Conservation (phyloP, 2,888 invertebrate species). For the Polyommatus icarus region DNA sequence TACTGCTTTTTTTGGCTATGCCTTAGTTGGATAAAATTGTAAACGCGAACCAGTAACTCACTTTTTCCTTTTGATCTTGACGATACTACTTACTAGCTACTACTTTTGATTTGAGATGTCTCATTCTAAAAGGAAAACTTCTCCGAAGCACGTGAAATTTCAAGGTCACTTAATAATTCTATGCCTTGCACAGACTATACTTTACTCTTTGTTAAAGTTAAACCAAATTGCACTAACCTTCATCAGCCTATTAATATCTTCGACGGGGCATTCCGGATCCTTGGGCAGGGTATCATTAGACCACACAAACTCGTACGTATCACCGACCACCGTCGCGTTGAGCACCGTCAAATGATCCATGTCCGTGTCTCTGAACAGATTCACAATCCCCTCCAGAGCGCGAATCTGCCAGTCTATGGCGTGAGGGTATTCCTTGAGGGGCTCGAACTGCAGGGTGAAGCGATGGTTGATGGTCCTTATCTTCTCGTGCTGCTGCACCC, state of each 20-base stretch:
- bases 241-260: conserved; percentile 85
- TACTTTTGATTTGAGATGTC: too few relatives aligned
- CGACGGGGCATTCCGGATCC: conserved; percentile 86
- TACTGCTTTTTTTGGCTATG: too few relatives aligned
- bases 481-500: conserved; percentile 90
- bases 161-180: too few relatives aligned
- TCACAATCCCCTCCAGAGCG: conserved; percentile 80
- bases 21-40: too few relatives aligned
- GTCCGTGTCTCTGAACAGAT: conserved; percentile 81
- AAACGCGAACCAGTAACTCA: too few relatives aligned
- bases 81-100: too few relatives aligned
- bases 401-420: conserved; percentile 89
- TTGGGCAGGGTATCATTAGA: conserved; percentile 92
- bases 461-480: conserved; percentile 90
- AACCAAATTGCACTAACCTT: conserved; percentile 68
- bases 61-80: too few relatives aligned
- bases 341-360: conserved; percentile 86
- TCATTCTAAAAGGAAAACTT: too few relatives aligned
- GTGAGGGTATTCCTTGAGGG: conserved; percentile 75
- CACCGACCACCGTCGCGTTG: conserved; percentile 80
- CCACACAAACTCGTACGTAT: conserved; percentile 87
- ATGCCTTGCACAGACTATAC: too few relatives aligned
- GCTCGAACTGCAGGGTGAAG: conserved; percentile 84
- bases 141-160: too few relatives aligned
- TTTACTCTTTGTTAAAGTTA: too few relatives aligned